Evolutionary conservation across 2,797 vertebrate genomes (phyloP).

Genomic region (Taenioides sp.): DNA sequence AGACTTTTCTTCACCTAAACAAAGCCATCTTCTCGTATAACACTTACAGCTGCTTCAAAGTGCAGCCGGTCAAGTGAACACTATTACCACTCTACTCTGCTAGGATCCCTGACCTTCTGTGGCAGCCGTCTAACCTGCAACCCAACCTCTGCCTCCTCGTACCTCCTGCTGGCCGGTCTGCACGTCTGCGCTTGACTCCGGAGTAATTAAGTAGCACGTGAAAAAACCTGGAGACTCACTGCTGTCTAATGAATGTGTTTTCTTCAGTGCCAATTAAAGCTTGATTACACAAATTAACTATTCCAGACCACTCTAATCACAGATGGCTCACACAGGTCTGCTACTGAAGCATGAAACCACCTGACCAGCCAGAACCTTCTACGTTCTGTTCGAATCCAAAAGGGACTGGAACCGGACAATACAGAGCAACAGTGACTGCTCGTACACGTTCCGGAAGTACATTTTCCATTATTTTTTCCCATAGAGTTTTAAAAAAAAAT

Average conservation of each 20-base stretch:
- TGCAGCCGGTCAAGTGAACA: background rate
- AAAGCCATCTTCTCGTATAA: background rate
- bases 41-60: background rate
- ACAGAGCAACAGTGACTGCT: too few relatives aligned
- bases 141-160: background rate
- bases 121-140: background rate
- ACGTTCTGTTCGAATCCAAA: too few relatives aligned
- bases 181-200: background rate
- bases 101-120: background rate
- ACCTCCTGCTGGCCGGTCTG: background rate
- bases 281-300: slow-evolving; percentile 77
- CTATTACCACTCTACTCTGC: background rate
- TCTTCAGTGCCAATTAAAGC: slow-evolving; percentile 73
- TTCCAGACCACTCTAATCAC: slow-evolving; percentile 43
- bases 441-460: too few relatives aligned
- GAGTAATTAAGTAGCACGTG: slow-evolving; percentile 22
- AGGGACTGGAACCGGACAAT: too few relatives aligned
- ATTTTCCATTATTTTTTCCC: too few relatives aligned
- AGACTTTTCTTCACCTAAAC: background rate
- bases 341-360: background rate
- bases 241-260: slow-evolving; percentile 74
- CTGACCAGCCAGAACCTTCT: too few relatives aligned
- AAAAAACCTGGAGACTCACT: slow-evolving; percentile 61
- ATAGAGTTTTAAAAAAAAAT: too few relatives aligned
- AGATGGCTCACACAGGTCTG: background rate